Base-by-base conservation (phyloP, 2,888 invertebrate genomes). In the Teleiodes luculella region DNA sequence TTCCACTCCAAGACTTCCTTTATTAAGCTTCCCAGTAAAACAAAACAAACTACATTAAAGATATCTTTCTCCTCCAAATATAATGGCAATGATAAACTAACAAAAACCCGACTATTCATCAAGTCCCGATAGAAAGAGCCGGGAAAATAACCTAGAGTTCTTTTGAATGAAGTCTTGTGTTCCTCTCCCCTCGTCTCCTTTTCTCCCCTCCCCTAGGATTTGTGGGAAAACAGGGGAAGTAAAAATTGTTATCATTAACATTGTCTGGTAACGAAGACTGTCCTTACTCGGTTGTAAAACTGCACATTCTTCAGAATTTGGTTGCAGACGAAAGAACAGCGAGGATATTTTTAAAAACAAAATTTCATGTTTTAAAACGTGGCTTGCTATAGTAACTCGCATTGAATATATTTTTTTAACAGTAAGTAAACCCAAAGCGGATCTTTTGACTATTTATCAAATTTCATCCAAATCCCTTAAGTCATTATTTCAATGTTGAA, bases 161-260 rank as follows among this genome's bases (percentile, higher is more conserved):
- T 31, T 46, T 16, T 31, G 31, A 31, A 30, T 31, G 14, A 48
- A 56, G 39, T 41, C 39, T 41, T 41, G 39, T 18, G 39, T 11
- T 18, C 11, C 18, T 18, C 20, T 18, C 39, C 18, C 39, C 18
- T 35, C 39, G 11, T 11, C 20, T 11, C 20, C 18, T 41, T 18
- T 16, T 24, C 24, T 8, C 35, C 10, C n/a, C 10, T 35, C 2
- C 8, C n/a, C 35, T 8, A 3, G 24, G 50, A 47, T 46, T 50
- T n/a, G 16, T 36, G 24, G 16, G 8, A 41, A 28, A 20, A 52
- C 57, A 54, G 59, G 63, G 49, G 63, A 62, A 65, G 66, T 72
- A 69, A 72, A 72, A 70, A 72, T 69, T 70, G 66, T 76, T 74
- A 74, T 74, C 71, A 72, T 74, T 74, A 72, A 67, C 73, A 67